Conservation (phyloP, 37 sponge, comb jelly and placozoan genomes). For the Eunapius fragilis region DNA sequence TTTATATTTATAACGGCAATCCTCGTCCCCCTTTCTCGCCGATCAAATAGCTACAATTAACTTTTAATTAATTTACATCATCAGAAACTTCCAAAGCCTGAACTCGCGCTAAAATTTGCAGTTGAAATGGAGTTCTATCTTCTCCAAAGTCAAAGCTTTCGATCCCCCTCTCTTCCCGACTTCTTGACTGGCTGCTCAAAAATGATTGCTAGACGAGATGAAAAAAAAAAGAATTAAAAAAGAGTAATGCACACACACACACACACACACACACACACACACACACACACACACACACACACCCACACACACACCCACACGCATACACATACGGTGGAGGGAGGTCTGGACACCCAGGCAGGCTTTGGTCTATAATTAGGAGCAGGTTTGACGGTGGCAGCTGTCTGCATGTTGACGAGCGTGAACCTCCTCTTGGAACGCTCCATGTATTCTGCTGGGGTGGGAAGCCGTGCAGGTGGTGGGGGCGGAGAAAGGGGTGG, state of each 20-base stretch:
- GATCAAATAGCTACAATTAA: conserved; percentile 3
- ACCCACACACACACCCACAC: not conserved
- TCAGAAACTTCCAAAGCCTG: conserved; percentile 74
- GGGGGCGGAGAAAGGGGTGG: conserved; percentile 67
- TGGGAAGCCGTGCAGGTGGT: conserved; percentile 70
- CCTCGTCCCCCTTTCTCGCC: not conserved
- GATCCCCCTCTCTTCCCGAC: conserved; percentile 58
- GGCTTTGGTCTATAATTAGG: conserved; percentile 50
- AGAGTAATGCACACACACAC: not conserved
- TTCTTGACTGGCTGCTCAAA: conserved; percentile 31
- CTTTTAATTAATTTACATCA: conserved; percentile 9
- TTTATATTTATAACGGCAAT: not conserved
- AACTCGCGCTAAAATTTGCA: conserved; percentile 80
- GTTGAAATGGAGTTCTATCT: conserved; percentile 76
- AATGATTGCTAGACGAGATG: conserved; percentile 29
- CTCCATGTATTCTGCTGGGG: conserved; percentile 67
- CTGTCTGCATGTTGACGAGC: conserved; percentile 40
- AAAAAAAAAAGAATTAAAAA: not conserved
- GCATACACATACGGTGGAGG: conserved; percentile 42
- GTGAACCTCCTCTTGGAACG: conserved; percentile 24
- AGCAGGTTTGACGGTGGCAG: conserved; percentile 47
- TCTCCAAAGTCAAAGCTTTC: conserved; percentile 85
- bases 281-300: not conserved
- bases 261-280: not conserved
- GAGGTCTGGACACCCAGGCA: conserved; percentile 63